A percentile compares a stretch with the other conserved stretches of the same genome.
Evolutionary conservation across 2,888 invertebrate genomes (phyloP).

Genomic region (Hanleya hanleyi): DNA sequence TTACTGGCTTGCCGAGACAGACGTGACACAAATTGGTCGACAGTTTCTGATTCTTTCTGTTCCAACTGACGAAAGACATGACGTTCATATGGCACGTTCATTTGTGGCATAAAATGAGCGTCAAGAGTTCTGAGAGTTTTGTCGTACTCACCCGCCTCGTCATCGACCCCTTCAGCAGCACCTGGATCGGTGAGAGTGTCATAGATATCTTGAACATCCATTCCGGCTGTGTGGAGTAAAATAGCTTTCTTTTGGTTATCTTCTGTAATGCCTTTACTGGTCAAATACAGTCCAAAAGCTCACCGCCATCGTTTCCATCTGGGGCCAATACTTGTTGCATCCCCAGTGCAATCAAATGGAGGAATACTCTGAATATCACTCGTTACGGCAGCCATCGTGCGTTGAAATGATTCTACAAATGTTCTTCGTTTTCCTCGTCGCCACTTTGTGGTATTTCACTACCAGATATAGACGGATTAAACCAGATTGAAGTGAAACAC

Average conservation of each 20-base stretch:
- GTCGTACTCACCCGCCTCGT: background rate
- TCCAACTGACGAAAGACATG: slow-evolving; percentile 9
- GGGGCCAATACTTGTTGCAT: slow-evolving; percentile 2
- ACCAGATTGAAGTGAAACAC: background rate
- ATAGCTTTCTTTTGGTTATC: slow-evolving; percentile 5
- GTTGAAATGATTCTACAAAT: background rate
- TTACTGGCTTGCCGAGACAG: background rate
- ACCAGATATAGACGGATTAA: background rate
- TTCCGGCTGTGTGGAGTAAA: slow-evolving; percentile 9
- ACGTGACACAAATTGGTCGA: slow-evolving; percentile 7
- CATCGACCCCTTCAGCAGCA: background rate
- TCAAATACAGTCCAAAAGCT: slow-evolving; percentile 8
- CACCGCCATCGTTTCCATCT: slow-evolving; percentile 12
- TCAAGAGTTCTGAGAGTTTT: slow-evolving; percentile 2
- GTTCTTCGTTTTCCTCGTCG: background rate
- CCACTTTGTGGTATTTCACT: background rate
- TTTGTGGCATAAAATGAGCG: background rate
- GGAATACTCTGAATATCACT: background rate
- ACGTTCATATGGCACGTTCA: slow-evolving; percentile 17
- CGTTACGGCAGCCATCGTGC: background rate
- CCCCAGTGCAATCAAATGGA: slow-evolving; percentile 1
- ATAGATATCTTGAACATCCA: slow-evolving; percentile 16
- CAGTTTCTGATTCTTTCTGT: slow-evolving; percentile 7
- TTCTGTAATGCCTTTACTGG: background rate
- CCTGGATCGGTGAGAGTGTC: slow-evolving; percentile 14